Conservation (phyloP, 2,113 vertebrate genomes). For the Cochlearius cochlearius region DNA sequence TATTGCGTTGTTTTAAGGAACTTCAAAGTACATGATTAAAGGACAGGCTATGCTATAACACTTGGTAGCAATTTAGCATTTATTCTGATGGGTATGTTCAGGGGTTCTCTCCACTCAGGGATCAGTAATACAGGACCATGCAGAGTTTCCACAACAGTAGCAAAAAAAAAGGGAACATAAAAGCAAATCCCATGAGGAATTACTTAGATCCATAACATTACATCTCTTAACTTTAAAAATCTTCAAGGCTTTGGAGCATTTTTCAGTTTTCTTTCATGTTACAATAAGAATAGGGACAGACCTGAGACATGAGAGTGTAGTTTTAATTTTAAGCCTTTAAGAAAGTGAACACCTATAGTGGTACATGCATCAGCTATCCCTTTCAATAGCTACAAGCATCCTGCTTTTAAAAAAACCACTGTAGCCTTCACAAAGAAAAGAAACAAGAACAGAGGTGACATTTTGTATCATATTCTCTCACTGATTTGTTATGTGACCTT, state of each 20-base stretch:
- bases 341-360: background rate
- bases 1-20: conserved; percentile 26
- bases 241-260: background rate
- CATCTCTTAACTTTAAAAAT: background rate
- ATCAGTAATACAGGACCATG: background rate
- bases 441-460: background rate
- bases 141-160: background rate
- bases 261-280: background rate
- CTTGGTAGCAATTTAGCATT: conserved; percentile 2
- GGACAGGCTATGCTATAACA: background rate
- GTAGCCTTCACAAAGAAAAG: background rate
- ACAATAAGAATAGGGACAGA: background rate
- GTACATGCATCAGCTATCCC: background rate
- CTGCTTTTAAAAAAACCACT: background rate
- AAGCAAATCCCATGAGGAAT: background rate
- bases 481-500: background rate
- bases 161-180: background rate
- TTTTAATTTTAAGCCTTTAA: background rate
- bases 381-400: background rate
- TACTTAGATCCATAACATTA: background rate
- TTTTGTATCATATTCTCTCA: background rate
- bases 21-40: conserved; percentile 39
- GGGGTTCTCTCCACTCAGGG: background rate
- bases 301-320: background rate
- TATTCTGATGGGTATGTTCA: background rate